Base-by-base conservation (phyloP, 2,113 vertebrate genomes). In the Numida meleagris region DNA sequence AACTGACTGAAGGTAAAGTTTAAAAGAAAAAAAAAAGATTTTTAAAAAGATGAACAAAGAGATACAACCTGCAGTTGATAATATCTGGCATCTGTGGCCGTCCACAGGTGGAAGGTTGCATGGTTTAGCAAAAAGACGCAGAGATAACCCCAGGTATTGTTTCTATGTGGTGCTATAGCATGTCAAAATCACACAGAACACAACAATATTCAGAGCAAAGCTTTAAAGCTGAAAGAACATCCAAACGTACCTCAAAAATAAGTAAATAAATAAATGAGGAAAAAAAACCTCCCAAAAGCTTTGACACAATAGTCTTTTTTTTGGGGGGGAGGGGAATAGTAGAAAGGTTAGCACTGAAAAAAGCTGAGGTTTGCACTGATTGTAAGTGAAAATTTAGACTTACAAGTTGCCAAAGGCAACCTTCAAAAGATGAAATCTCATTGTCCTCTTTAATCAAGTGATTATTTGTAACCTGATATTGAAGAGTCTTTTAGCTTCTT, bases 181-280 rank as follows among this genome's bases (percentile, higher is more conserved):
- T 57, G 48, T 72, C 34, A 51, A 46, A 66, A 46, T 82, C 79
- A 43, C 58, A 3, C 13, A 29, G 86, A 55, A 55, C 76, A 27
- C 80, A 76, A 43, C 40, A 70, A 61, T 82, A 82, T 66, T 90
- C 86, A 83, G 79, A 92, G 93, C 67, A 96, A 92, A 88, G 63
- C 53, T 65, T 91, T 91, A 36, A 72, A 76, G 43, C 62, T 92
- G 68, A 88, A 96, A 90, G 86, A 55, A 40, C 79, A 80, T 82
- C 62, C 88, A 90, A 88, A 85, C 48, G 23, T 36, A 78, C 6
- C 34, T 33, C 50, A 36, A n/a, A 79, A 74, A 82, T 29, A 38
- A 42, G 14, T 14, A 48, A 61, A 45, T n/a, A 75, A 38, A 17
- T 59, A 43, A 87, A 51, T 34, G 6, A 33, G 31, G 53, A 31